These are phyloP conservation scores for Andricus quercusramuli DNA, from an alignment of 2,888 invertebrate genomes.

Conservation along the genomic window DNA sequence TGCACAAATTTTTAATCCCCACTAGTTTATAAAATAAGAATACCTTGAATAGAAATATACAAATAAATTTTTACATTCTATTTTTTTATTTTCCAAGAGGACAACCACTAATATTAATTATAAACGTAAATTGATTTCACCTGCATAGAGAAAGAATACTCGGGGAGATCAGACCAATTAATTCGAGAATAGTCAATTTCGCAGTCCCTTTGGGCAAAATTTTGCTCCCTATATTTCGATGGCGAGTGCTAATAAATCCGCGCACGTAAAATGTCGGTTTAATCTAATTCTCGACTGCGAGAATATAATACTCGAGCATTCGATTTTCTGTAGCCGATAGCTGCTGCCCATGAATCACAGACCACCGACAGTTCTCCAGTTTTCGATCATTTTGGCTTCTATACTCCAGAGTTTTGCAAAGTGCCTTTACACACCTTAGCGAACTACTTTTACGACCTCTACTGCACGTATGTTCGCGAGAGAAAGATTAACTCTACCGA, in stretches of 20 bases:
- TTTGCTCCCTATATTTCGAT: slow-evolving; percentile 43
- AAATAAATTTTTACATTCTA: too few species aligned
- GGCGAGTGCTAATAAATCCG: slow-evolving; percentile 50
- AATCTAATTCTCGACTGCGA: slow-evolving; percentile 52
- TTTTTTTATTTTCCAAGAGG: too few species aligned
- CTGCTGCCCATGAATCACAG: slow-evolving; percentile 5
- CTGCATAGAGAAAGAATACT: slow-evolving; percentile 44
- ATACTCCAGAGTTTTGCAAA: slow-evolving; percentile 49
- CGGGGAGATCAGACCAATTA: slow-evolving; percentile 53
- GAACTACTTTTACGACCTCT: slow-evolving; percentile 54
- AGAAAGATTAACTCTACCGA: slow-evolving; percentile 59
- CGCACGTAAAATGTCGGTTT: slow-evolving; percentile 47
- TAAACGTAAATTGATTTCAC: background rate
- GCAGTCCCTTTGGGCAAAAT: slow-evolving; percentile 43
- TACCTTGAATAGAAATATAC: too few species aligned
- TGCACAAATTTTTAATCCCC: too few species aligned
- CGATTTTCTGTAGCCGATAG: slow-evolving; percentile 24
- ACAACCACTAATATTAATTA: too few species aligned
- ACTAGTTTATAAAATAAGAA: too few species aligned
- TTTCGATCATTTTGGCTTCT: slow-evolving; percentile 20
- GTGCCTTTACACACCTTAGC: slow-evolving; percentile 52
- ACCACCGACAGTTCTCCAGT: background rate
- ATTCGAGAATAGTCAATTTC: slow-evolving; percentile 52
- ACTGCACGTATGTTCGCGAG: slow-evolving; percentile 45
- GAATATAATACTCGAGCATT: slow-evolving; percentile 48